These are phyloP conservation scores for Cheilosia vernalis DNA, from an alignment of 2,888 invertebrate species.

Conservation along the genomic window DNA sequence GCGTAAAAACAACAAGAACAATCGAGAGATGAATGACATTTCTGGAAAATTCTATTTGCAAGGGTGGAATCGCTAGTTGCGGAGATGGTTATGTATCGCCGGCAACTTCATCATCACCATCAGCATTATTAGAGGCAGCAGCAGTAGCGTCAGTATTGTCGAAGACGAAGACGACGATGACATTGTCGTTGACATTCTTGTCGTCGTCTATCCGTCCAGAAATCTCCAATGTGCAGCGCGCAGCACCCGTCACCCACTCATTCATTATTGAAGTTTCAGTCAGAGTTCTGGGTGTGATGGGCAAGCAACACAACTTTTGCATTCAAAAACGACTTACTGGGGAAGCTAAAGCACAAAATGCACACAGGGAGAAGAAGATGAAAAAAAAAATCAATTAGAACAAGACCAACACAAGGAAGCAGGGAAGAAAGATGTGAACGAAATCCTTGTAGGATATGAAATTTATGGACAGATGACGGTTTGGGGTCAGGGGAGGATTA, in stretches of 20 bases:
- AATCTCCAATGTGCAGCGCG: slow-evolving; percentile 64
- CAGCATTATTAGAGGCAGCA: slow-evolving; percentile 57
- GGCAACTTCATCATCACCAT: slow-evolving; percentile 71
- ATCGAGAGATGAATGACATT: slow-evolving; percentile 73
- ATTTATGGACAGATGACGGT: slow-evolving; percentile 40
- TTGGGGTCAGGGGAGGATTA: slow-evolving; percentile 23
- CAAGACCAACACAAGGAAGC: background rate
- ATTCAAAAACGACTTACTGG: slow-evolving; percentile 52
- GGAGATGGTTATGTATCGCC: slow-evolving; percentile 62
- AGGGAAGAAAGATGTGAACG: slow-evolving; percentile 29
- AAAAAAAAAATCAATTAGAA: background rate
- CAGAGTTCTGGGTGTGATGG: slow-evolving; percentile 74
- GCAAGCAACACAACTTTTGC: slow-evolving; percentile 71
- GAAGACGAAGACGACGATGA: slow-evolving; percentile 25
- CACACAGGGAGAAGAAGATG: slow-evolving; percentile 13
- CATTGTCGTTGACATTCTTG: slow-evolving; percentile 59
- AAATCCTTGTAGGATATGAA: slow-evolving; percentile 60
- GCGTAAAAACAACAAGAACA: slow-evolving; percentile 70
- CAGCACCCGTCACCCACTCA: slow-evolving; percentile 23
- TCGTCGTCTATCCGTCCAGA: slow-evolving; percentile 59
- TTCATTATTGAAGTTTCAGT: slow-evolving; percentile 72
- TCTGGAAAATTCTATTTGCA: slow-evolving; percentile 71
- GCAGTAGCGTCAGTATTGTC: slow-evolving; percentile 37
- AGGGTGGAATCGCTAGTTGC: background rate
- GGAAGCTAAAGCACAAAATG: slow-evolving; percentile 10